Evolutionary conservation across 2,888 invertebrate species (phyloP).

Genomic region (Hydrotaea diabolus): DNA sequence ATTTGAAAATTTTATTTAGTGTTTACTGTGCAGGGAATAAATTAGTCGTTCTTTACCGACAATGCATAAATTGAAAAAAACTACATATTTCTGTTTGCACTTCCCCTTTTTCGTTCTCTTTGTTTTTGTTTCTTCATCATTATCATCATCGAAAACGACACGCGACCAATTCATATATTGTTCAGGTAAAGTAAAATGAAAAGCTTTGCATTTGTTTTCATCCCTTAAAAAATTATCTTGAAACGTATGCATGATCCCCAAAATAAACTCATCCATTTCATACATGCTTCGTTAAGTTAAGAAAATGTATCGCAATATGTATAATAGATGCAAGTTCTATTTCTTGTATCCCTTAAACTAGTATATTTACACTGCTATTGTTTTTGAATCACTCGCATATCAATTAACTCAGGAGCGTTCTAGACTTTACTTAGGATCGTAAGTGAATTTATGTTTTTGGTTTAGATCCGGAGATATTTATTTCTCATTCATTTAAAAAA

Average conservation of each 20-base stretch:
- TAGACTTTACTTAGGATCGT: too few relatives aligned
- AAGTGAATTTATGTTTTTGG: too few relatives aligned
- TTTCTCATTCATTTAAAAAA: too few relatives aligned
- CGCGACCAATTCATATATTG: conserved; percentile 25
- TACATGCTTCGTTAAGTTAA: background rate
- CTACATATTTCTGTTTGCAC: background rate
- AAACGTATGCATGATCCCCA: background rate
- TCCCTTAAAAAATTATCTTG: background rate
- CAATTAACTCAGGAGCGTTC: too few relatives aligned
- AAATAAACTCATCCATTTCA: background rate
- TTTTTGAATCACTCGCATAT: too few relatives aligned
- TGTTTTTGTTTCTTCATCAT: background rate
- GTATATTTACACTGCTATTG: too few relatives aligned
- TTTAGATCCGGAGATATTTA: too few relatives aligned
- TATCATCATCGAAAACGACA: conserved; percentile 15
- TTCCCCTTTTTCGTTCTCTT: background rate
- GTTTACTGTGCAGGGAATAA: background rate
- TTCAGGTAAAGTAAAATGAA: background rate
- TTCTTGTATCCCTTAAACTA: too few relatives aligned
- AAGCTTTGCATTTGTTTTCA: conserved; percentile 5
- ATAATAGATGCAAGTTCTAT: too few relatives aligned
- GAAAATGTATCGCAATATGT: background rate
- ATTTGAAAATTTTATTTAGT: too few relatives aligned
- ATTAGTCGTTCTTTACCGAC: background rate
- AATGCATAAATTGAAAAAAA: too few relatives aligned